Base-by-base conservation (phyloP, 2,888 invertebrate species). In the Coremacera marginata region DNA sequence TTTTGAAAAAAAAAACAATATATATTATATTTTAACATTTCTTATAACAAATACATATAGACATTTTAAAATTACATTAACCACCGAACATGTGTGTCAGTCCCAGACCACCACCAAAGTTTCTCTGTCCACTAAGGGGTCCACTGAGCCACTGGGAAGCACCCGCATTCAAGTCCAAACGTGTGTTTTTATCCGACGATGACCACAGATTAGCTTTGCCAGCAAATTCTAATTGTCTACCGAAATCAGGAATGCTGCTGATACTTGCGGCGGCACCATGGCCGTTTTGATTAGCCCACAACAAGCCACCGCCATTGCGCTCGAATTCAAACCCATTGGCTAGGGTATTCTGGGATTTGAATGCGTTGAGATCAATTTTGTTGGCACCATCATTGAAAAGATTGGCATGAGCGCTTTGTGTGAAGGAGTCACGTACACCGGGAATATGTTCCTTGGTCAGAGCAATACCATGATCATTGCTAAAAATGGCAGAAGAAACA, bases 321-420 rank as follows among this genome's bases (percentile, higher is more conserved):
- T 87, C 83, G 77, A 86, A 87, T 70, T 86, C 78, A n/a, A 86
- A 84, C 5, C 87, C 87, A 74, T 87, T 87, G 70, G 86, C 84
- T n/a, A 86, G 79, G 22, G 83, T 84, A 57, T 86, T 86, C 37
- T 87, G 85, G 0, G 86, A 86, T 65, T 82, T 83, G 27, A 86
- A 86, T 4, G 79, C 86, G 70, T 85, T 87, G 51, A 85, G 86
- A 71, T 83, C 83, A 57, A 86, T 65, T n/a, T 82, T 86, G 78
- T 86, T 85, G 0, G 70, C 76, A 16, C 83, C 86, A 52, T 86
- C 82, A 77, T 87, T 86, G 68, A 85, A 87, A 8, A 81, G 75
- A 76, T 82, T 80, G 0, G 81, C 82, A 62, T 68, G 78, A 14
- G 79, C 78, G 25, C 80, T 82, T 16, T 82, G 81, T 7, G 79